Conservation (phyloP, 2,113 vertebrate species). For the Romanogobio albipinnatus region DNA sequence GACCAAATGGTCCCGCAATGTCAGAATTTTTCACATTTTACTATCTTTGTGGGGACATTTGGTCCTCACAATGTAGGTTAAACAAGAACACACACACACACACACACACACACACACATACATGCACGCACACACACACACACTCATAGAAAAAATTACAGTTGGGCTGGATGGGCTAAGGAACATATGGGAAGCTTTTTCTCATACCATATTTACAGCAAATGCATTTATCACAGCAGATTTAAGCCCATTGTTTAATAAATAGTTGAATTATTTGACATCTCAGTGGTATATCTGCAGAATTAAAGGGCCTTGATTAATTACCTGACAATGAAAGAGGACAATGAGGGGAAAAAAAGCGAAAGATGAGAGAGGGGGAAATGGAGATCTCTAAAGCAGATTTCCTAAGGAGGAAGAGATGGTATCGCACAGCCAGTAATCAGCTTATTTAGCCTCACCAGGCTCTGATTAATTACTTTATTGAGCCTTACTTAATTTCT, state of each 20-base stretch:
- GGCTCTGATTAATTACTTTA: constrained; percentile 59
- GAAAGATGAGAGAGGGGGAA: background rate
- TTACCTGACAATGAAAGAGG: constrained; percentile 13
- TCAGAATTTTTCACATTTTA: no score
- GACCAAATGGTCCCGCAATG: no score
- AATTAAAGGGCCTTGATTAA: constrained; percentile 17
- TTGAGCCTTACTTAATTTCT: constrained; percentile 55
- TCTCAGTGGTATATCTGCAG: background rate
- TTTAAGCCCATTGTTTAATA: constrained; percentile 14
- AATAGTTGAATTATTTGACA: background rate
- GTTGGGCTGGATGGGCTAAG: no score
- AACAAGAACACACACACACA: no score
- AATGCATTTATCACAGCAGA: background rate
- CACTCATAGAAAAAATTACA: no score
- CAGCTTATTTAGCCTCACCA: constrained; percentile 50
- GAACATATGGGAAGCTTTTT: background rate
- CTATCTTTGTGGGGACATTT: no score
- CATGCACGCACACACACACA: background rate
- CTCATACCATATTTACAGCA: background rate
- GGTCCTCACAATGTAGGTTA: no score
- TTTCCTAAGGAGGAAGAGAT: constrained; percentile 45
- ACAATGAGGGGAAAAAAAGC: background rate
- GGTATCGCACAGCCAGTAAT: constrained; percentile 51
- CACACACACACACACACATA: background rate
- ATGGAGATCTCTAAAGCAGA: constrained; percentile 23